Evolutionary conservation across 2,888 invertebrate genomes (phyloP), one percentile per base, ranked within the genome.

Genomic region (Ormyrus labotus): DNA sequence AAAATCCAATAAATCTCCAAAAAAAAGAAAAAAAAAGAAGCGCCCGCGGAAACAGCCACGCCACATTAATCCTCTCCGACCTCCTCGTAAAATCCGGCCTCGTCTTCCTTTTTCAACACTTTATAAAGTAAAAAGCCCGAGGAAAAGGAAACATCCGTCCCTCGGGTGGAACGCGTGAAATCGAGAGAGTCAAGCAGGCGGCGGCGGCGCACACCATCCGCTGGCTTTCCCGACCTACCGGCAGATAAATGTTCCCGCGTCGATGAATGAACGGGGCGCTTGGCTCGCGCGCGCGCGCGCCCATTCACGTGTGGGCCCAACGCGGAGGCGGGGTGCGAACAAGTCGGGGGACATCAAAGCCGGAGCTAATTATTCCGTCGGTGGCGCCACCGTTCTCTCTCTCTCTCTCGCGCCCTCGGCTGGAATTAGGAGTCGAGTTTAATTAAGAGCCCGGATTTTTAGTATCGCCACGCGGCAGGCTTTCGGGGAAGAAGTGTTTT

Each of bases 261-360:
- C n/a, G 6, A 34, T 57, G 69, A 69, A 69, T 69, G 60, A 58
- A 64, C 60, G 57, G 63, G 57, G 64, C 80, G 81, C 82, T 75
- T 64, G 79, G 81, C 76, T 77, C 69, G 34, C 69, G 64, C 48
- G 67, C 45, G 65, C 48, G 67, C 19, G 65, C 85, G 84, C 85
- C 84, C 85, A 88, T 87, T 87, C 85, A 87, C 84, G 83, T 81
- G 82, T 83, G 76, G 83, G 82, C 84, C 85, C 82, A 68, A 34
- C 34, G 78, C 85, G 87, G 86, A 87, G 88, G 89, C 88, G 88
- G 89, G 87, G 89, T 88, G 89, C 88, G 89, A 88, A 88, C 87
- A 85, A 85, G 88, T 87, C 88, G 87, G 87, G 81, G 83, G 86
- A 89, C 88, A 90, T 90, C 89, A 90, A 90, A 90, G 89, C 83